Percentiles rank a stretch among this genome's conserved stretches.
phyloP scores from a whole-genome alignment of 2,797 vertebrate genomes.

The Arctocebus calabarensis region DNA sequence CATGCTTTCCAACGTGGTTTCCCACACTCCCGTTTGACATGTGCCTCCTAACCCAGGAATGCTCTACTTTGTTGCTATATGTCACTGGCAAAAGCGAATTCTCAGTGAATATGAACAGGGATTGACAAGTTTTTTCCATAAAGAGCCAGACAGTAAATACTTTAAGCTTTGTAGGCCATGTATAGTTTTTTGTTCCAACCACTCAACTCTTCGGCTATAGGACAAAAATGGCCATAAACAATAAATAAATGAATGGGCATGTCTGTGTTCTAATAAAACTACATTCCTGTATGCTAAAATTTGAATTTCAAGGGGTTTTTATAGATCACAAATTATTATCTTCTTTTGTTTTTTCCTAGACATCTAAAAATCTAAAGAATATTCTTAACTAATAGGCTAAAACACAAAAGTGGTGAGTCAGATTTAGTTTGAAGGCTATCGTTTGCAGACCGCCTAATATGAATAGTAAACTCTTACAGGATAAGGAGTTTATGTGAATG shows the following conservation, averaged over 20 bases:
- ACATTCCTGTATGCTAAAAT: background rate
- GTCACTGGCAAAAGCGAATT: background rate
- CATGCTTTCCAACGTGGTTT: rapidly evolving
- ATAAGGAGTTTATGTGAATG: background rate
- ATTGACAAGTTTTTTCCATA: background rate
- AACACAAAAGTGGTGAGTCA: background rate
- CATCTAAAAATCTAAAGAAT: background rate
- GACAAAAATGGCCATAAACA: background rate
- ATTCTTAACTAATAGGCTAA: background rate
- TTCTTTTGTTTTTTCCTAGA: background rate
- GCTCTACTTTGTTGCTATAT: too few species aligned
- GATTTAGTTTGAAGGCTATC: background rate
- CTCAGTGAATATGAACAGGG: background rate
- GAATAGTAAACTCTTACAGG: background rate
- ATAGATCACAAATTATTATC: background rate
- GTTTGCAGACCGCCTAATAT: background rate
- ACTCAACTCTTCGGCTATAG: background rate
- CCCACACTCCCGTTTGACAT: too few species aligned
- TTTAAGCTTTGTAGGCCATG: background rate
- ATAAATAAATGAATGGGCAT: background rate
- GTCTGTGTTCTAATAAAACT: background rate
- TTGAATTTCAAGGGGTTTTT: conserved; percentile 35
- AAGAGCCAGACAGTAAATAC: background rate
- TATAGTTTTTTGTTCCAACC: background rate
- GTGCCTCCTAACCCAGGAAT: background rate